Evolutionary conservation across 2,888 invertebrate genomes (phyloP).

Genomic region (Harpalus rufipes): DNA sequence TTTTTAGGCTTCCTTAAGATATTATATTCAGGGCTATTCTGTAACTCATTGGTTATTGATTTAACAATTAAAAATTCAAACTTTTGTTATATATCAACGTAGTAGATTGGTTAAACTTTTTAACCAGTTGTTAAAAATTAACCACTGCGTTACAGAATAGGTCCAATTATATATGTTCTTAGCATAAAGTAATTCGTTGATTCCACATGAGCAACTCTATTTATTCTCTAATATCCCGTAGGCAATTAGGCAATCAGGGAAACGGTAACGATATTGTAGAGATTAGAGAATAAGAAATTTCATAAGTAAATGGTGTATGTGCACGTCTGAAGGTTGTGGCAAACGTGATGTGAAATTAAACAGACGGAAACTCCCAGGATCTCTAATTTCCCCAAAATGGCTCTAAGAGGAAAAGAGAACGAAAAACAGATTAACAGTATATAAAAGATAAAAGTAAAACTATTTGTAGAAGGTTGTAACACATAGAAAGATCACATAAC

Average conservation of each 20-base stretch:
- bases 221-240: not conserved
- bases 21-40: too few relatives aligned
- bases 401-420: conserved; percentile 3
- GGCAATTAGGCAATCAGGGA: not conserved
- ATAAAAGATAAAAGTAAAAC: not conserved
- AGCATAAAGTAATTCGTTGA: not conserved
- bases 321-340: not conserved
- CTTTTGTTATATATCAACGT: too few relatives aligned
- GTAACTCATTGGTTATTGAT: too few relatives aligned
- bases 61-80: too few relatives aligned
- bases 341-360: conserved; percentile 40
- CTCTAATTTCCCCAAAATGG: conserved; percentile 1
- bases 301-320: conserved; percentile 9
- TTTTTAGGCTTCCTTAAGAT: too few relatives aligned
- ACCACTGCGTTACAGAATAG: too few relatives aligned
- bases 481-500: too few relatives aligned
- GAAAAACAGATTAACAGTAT: not conserved
- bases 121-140: too few relatives aligned
- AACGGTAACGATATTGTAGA: conserved; percentile 3
- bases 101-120: too few relatives aligned
- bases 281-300: conserved; percentile 34
- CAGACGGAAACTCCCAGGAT: not conserved
- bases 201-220: not conserved
- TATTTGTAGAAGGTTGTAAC: too few relatives aligned
- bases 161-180: too few relatives aligned